Percentiles rank a stretch among this genome's conserved stretches.
Evolutionary conservation across 2,113 vertebrate species (phyloP).

Genomic region (Xiphophorus couchianus): DNA sequence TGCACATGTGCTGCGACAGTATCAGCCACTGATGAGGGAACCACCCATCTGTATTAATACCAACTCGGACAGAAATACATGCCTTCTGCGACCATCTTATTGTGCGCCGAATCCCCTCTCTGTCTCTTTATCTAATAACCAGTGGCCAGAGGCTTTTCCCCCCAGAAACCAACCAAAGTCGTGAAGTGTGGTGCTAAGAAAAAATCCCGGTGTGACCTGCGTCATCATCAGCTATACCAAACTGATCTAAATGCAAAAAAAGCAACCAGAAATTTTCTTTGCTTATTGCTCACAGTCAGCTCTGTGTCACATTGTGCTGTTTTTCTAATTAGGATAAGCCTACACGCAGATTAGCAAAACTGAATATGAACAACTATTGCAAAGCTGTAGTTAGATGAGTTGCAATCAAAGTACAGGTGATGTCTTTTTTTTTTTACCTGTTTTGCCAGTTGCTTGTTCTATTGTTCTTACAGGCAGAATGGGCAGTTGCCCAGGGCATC

Average conservation of each 20-base stretch:
- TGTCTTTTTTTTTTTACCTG: background rate
- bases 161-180: constrained; percentile 32
- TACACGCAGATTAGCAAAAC: background rate
- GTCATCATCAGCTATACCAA: background rate
- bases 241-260: background rate
- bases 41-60: constrained; percentile 49
- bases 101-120: constrained; percentile 6
- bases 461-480: background rate
- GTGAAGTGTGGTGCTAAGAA: constrained; percentile 1
- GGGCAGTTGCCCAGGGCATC: background rate
- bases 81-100: constrained; percentile 7
- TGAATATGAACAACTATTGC: too few relatives aligned
- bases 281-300: too few relatives aligned
- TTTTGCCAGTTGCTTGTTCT: too few relatives aligned
- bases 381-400: too few relatives aligned
- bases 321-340: background rate
- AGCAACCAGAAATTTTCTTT: background rate
- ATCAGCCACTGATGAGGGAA: constrained; percentile 36
- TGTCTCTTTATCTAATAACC: constrained; percentile 40
- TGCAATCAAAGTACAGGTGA: too few relatives aligned
- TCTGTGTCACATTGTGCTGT: background rate
- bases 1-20: constrained; percentile 39
- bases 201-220: constrained; percentile 39
- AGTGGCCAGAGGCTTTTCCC: constrained; percentile 30
- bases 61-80: constrained; percentile 50